Conservation (phyloP, 2,113 vertebrate genomes). For the Gymnogyps californianus region DNA sequence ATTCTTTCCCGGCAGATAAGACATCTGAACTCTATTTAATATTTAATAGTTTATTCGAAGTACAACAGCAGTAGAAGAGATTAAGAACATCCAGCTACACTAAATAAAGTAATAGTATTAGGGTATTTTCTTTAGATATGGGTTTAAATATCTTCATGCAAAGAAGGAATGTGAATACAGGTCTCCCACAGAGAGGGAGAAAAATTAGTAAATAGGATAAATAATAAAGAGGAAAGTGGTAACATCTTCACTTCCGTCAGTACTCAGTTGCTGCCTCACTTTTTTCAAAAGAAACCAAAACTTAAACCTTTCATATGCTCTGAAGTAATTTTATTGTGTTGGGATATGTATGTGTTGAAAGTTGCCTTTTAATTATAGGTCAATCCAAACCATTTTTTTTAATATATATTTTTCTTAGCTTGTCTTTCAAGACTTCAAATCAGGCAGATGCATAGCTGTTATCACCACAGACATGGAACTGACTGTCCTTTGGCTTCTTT, state of each 20-base stretch:
- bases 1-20: not conserved
- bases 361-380: not conserved
- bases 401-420: not conserved
- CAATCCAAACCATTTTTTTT: not conserved
- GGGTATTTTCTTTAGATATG: not conserved
- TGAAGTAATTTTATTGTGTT: not conserved
- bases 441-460: not conserved
- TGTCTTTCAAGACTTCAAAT: not conserved
- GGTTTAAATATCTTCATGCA: not conserved
- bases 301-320: not conserved
- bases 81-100: not conserved
- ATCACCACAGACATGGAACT: not conserved
- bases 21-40: not conserved
- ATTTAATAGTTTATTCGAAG: not conserved
- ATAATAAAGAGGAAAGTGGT: not conserved
- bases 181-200: not conserved
- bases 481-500: not conserved
- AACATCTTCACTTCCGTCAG: not conserved
- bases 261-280: not conserved
- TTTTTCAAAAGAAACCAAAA: not conserved
- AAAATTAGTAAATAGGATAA: not conserved
- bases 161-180: not conserved
- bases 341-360: not conserved
- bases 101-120: not conserved
- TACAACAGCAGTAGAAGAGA: not conserved